Conservation (phyloP, 2,113 vertebrate species). For the Chloebia gouldiae region DNA sequence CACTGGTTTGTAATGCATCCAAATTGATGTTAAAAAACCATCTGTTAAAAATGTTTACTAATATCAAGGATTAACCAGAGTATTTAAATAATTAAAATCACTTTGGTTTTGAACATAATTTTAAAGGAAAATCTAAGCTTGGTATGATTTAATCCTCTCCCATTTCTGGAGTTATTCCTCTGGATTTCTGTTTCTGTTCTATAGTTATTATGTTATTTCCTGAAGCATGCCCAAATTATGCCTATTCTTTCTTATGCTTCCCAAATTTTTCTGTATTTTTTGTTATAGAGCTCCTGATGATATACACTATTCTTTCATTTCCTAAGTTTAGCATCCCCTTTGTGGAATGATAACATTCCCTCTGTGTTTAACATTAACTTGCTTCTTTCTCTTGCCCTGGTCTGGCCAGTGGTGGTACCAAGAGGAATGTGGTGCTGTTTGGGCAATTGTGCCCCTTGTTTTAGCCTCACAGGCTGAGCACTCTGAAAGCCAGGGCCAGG, state of each 20-base stretch:
- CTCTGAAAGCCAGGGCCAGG: neutral
- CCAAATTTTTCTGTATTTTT: neutral
- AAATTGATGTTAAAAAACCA: neutral
- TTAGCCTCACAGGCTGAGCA: neutral
- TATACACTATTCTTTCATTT: neutral
- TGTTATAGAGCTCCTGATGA: neutral
- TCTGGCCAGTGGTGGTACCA: neutral
- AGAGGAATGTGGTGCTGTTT: neutral
- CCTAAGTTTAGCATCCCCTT: neutral
- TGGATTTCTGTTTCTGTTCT: neutral
- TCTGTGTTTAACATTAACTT: neutral
- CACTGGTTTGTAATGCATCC: neutral
- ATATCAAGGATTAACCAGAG: neutral
- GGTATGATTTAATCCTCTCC: neutral
- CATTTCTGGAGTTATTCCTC: neutral
- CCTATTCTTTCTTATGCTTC: neutral
- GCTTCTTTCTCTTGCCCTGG: neutral
- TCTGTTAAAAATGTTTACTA: neutral
- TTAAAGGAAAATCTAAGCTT: neutral
- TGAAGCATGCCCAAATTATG: neutral
- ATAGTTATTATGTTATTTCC: neutral
- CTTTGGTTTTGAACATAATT: neutral
- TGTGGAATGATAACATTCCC: neutral
- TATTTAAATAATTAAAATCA: neutral
- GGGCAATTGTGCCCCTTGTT: neutral